Evolutionary conservation across 2,888 invertebrate species (phyloP), one percentile per base, ranked within the genome.

Genomic region (Clitarchus hookeri): DNA sequence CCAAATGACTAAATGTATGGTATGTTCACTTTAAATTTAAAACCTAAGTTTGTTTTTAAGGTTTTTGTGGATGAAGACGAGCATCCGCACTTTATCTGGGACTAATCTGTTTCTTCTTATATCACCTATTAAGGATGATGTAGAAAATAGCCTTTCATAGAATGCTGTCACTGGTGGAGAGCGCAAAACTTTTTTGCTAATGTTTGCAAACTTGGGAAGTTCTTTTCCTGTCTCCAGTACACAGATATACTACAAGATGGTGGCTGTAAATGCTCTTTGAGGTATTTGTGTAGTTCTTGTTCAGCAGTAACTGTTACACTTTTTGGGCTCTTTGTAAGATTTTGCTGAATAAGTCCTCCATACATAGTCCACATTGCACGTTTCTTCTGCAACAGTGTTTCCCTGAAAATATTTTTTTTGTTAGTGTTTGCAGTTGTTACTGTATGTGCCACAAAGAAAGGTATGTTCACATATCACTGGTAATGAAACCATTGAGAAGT

Each of bases 301-400:
- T 78, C 78, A 25, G 78, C 23, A 26, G 25, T 78, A 6, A 78
- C 11, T 9, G 6, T 9, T 78, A 9, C 19, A 25, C 26, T 78
- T 25, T n/a, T 26, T 0, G 23, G 1, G 26, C n/a, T 11, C n/a
- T n/a, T n/a, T 78, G 26, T 78, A 25, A 78, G 13, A 6, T 78
- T 9, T 78, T 78, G 25, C 78, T 26, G n/a, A 9, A 78, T 78
- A 78, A 78, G n/a, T 78, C 25, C 26, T 23, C 6, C 9, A 26
- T 78, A 78, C 78, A 78, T 78, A 13, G n/a, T n/a, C 78, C 78
- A 78, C 78, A 78, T 78, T n/a, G 26, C n/a, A 78, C 8, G n/a
- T 78, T 78, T n/a, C 26, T 25, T 26, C n/a, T 23, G n/a, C 78
- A 78, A 19, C 78, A 78, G n/a, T 78, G n/a, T 78, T n/a, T 78